These are phyloP conservation scores for Anthopleura xanthogrammica DNA, from an alignment of 92 coral and sea anemone species.

Conservation along the genomic window DNA sequence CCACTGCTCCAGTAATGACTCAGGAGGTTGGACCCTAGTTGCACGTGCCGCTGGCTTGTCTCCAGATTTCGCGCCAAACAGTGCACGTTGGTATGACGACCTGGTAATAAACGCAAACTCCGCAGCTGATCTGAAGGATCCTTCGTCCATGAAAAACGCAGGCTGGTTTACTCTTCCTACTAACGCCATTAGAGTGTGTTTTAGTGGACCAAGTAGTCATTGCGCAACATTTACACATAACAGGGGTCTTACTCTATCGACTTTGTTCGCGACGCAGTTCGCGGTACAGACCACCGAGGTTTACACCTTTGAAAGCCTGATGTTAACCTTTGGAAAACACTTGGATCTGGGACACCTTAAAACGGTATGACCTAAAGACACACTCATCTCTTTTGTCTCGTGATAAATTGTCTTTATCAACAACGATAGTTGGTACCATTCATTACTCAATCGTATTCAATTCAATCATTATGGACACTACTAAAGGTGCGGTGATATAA, in stretches of 20 bases:
- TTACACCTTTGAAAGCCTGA: constrained; percentile 77
- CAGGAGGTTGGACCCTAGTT: constrained; percentile 97
- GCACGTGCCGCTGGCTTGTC: constrained; percentile 90
- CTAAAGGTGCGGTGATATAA: too few species aligned
- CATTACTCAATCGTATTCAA: too few species aligned
- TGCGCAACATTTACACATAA: constrained; percentile 96
- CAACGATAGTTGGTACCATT: too few species aligned
- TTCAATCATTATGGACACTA: too few species aligned
- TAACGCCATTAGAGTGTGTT: constrained; percentile 78
- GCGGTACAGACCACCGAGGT: constrained; percentile 85
- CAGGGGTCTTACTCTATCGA: constrained; percentile 66
- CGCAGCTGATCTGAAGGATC: constrained; percentile 79
- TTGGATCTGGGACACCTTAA: constrained; percentile 85
- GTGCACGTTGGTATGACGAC: constrained; percentile 89
- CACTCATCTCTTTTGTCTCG: too few species aligned
- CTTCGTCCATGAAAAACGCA: constrained; percentile 92
- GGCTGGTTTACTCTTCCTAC: constrained; percentile 85
- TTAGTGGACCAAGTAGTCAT: constrained; percentile 87
- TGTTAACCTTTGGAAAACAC: constrained; percentile 87
- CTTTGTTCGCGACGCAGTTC: constrained; percentile 80
- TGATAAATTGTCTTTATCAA: too few species aligned
- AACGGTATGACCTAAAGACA: constrained; percentile 50
- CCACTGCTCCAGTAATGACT: constrained; percentile 42
- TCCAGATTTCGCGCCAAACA: constrained; percentile 91
- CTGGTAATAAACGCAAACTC: constrained; percentile 78